These are phyloP conservation scores for Corbicula japonica DNA, from an alignment of 2,888 invertebrate genomes.

Conservation along the genomic window DNA sequence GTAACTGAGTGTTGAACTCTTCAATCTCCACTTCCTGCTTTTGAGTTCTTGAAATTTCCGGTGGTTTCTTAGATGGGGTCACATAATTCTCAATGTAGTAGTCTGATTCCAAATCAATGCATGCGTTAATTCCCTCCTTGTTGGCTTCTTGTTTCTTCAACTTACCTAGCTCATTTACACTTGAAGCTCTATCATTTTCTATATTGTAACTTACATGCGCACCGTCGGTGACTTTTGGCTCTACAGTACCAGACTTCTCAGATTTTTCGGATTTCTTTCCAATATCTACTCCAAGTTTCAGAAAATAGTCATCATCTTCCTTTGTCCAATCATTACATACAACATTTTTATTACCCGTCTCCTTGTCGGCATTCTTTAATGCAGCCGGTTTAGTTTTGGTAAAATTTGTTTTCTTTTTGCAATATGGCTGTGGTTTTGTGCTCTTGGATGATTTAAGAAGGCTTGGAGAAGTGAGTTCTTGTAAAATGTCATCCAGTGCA, in stretches of 20 bases:
- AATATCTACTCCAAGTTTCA: constrained; percentile 27
- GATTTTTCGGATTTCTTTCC: neutral
- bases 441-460: constrained; percentile 6
- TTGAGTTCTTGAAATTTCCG: constrained; percentile 33
- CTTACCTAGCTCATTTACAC: no score
- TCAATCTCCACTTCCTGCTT: constrained; percentile 56
- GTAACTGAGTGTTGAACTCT: constrained; percentile 61
- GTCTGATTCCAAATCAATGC: no score
- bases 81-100: constrained; percentile 20
- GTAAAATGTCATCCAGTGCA: constrained; percentile 72
- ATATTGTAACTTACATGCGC: no score
- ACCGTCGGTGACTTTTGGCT: neutral
- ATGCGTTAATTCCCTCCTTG: no score
- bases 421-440: neutral
- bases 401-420: constrained; percentile 6
- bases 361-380: neutral
- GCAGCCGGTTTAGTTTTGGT: constrained; percentile 13
- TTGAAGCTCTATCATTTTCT: no score
- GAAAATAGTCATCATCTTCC: constrained; percentile 43
- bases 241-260: neutral
- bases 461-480: constrained; percentile 66
- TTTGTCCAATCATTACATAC: constrained; percentile 30
- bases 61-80: constrained; percentile 28
- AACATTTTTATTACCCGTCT: neutral
- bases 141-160: no score